phyloP scores from a whole-genome alignment of 2,797 vertebrate genomes.

The Poeciliopsis paucimaculata region DNA sequence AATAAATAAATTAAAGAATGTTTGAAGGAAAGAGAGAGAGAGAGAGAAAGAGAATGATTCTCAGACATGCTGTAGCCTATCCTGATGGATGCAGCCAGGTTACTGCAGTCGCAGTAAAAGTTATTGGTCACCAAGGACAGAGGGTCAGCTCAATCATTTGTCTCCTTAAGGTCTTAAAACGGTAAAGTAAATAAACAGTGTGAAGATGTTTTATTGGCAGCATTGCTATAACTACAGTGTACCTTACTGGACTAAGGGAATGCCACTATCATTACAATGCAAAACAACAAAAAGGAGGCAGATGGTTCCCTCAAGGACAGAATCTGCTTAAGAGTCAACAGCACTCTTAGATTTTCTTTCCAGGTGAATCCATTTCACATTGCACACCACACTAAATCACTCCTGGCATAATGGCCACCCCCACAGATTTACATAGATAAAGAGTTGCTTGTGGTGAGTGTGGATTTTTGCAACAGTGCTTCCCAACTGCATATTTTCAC shows the following conservation, averaged over 20 bases:
- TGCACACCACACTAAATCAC: background rate
- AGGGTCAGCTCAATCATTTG: conserved; percentile 60
- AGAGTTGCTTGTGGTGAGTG: background rate
- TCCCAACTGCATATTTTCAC: background rate
- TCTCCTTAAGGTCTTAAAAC: conserved; percentile 57
- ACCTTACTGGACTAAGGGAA: conserved; percentile 39
- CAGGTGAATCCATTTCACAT: conserved; percentile 1
- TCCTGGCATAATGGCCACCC: background rate
- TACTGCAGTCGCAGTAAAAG: conserved; percentile 53
- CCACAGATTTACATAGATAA: background rate
- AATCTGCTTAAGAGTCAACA: background rate
- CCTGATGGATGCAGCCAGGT: conserved; percentile 60
- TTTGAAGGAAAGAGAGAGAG: background rate
- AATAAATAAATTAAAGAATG: background rate
- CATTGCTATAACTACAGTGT: conserved; percentile 35
- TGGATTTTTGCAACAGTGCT: background rate
- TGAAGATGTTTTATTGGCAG: conserved; percentile 40
- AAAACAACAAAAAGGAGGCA: background rate
- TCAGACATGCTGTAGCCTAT: conserved; percentile 34
- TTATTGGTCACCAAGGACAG: conserved; percentile 64
- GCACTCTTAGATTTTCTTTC: background rate
- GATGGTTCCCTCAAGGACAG: background rate
- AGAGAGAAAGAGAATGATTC: background rate
- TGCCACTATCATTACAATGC: background rate
- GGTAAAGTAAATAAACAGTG: conserved; percentile 45